Base-by-base conservation (phyloP, 2,888 invertebrate species). In the Timema podura region DNA sequence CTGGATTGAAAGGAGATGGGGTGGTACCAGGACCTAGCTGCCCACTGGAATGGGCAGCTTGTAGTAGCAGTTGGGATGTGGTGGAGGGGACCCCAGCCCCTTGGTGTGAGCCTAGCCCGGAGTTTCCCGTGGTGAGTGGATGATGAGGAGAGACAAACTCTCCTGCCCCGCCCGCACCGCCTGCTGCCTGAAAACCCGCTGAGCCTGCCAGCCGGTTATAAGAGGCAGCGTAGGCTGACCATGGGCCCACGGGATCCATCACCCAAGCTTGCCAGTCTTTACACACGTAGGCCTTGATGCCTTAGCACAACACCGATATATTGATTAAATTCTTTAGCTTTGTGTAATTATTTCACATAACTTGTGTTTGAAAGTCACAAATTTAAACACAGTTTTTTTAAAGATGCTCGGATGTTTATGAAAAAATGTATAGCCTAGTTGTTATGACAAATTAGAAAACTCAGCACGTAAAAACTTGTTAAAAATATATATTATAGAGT, bases 201-300 rank as follows among this genome's bases (percentile, higher is more conserved):
- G 89, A 84, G 80, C 88, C 86, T 76, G 90, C 87, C 82, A 93
- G 84, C 79, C 93, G 90, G 84, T 92, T 92, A 86, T 93, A 93
- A 77, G 91, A 89, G 61, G 72, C 70, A 65, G 77, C 76, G 83
- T 91, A 91, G 81, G 89, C 89, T 81, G 89, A 88, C 93, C 93
- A 93, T 85, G 93, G 92, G 85, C 91, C 92, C 82, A 91, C 91
- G 81, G 93, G 93, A 89, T 93, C 93, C 93, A 93, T 93, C 84
- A 84, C 85, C 85, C 73, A 65, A 54, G 59, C 69, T 66, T 67
- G 69, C 73, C 68, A 67, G 65, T 70, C 65, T 68, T 30, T 30
- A 30, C 30, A 30, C 30, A 30, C 30, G 30, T 30, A 30, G 30
- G 30, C 30, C 30, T 30, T 30, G 30, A 30, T 30, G 30, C 30